Evolutionary conservation across 2,888 invertebrate genomes (phyloP).

Genomic region (Xanthia icteritia): DNA sequence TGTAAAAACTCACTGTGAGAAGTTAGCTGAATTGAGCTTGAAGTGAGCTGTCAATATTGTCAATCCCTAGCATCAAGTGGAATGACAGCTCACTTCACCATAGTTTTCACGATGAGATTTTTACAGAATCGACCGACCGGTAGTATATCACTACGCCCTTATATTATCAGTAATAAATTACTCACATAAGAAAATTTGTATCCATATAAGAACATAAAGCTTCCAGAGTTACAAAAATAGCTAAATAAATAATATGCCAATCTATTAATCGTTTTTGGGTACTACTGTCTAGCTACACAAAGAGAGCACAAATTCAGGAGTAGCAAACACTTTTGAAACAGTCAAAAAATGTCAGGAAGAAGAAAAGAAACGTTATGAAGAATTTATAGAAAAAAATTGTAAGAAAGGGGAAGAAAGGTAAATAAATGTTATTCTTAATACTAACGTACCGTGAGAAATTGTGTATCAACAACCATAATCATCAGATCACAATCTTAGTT

Average conservation of each 20-base stretch:
- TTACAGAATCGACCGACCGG: not conserved
- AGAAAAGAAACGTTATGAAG: conserved; percentile 69
- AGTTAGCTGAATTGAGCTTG: no score
- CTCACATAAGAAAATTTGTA: not conserved
- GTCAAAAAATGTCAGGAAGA: conserved; percentile 69
- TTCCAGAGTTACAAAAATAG: not conserved
- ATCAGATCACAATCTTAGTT: not conserved
- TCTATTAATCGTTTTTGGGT: not conserved
- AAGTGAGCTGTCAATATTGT: no score
- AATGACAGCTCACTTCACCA: no score
- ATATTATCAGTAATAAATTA: not conserved
- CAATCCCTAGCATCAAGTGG: no score
- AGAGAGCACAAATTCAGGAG: conserved; percentile 60
- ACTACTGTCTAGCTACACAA: conserved; percentile 63
- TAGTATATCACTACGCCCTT: not conserved
- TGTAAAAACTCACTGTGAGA: not conserved
- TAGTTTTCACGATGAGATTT: no score
- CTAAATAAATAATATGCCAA: not conserved
- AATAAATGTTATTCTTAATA: not conserved
- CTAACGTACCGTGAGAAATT: not conserved
- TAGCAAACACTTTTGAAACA: conserved; percentile 66
- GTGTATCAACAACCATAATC: not conserved
- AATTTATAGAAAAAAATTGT: conserved; percentile 73
- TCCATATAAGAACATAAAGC: not conserved
- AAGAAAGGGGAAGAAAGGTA: conserved; percentile 67